Evolutionary conservation across 2,113 vertebrate genomes (phyloP), one percentile per base, ranked within the genome.

Genomic region (Tupaia chinensis): DNA sequence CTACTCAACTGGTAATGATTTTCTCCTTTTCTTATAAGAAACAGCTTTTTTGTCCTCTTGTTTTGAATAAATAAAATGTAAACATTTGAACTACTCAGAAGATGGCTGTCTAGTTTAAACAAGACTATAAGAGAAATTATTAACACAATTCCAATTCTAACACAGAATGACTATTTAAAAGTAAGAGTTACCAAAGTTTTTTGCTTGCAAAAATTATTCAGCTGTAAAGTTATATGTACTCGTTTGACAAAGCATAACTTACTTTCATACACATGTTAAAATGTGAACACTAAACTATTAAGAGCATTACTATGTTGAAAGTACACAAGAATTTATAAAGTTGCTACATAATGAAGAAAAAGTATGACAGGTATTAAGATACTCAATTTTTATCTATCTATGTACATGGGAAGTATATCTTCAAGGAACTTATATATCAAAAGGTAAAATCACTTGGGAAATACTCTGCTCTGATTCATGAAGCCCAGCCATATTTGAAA

Each of bases 331-430:
- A 95, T 69, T 96, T 93, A 85, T 79, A 27, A 60, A 97, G 58
- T 15, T 95, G 32, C 86, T 94, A 92, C 6, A 34, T 85, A 91
- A 96, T 96, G 53, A 84, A 66, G 22, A 72, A 97, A 29, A 68
- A 32, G 58, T 60, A 80, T 88, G 89, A 97, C 85, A 93, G 95
- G 15, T 87, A 88, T 95, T 11, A 0, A 96, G 83, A 85, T 89
- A 92, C 74, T 91, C 74, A 94, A 80, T 92, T 96, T 88, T 95
- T 44, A 97, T 96, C 86, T 97, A 87, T 97, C 97, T 95, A 97
- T 81, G 83, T 66, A 79, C 96, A 95, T 22, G 34, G 23, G 20
- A 20, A 11, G 53, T 76, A 19, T 1, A 63, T 83, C 68, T 66
- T 89, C 16, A 78, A 80, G 63, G 53, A 94, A 79, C 53, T 91